Evolutionary conservation across 1,140 invertebrate species (phyloP).

Genomic region (Drosophila yakuba): DNA sequence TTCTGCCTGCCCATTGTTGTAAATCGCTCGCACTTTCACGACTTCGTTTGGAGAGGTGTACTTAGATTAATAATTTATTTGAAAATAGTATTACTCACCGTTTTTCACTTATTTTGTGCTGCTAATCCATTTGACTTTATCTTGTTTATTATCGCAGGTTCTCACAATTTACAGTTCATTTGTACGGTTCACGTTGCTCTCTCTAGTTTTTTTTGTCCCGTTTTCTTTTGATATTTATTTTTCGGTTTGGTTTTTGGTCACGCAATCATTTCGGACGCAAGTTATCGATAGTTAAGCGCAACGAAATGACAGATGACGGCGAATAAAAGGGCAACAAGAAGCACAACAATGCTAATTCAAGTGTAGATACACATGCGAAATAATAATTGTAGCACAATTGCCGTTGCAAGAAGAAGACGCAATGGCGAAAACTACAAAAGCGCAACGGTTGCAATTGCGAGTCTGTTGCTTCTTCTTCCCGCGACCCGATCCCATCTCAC

Average conservation of each 20-base stretch:
- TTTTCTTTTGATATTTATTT: conserved; percentile 23
- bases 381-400: conserved; percentile 80
- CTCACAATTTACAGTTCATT: conserved; percentile 40
- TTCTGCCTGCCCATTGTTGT: conserved; percentile 83
- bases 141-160: conserved; percentile 13
- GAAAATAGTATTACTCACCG: conserved; percentile 38
- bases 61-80: conserved; percentile 1
- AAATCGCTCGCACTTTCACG: conserved; percentile 79
- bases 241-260: conserved; percentile 38
- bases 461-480: conserved; percentile 61
- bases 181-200: conserved; percentile 11
- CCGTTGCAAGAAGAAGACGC: conserved; percentile 52
- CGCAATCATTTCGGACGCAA: conserved; percentile 49
- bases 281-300: conserved; percentile 69
- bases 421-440: conserved; percentile 63
- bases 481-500: conserved; percentile 11
- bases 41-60: conserved; percentile 12
- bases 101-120: conserved; percentile 9
- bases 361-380: conserved; percentile 80
- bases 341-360: conserved; percentile 70
- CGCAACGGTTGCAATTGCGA: conserved; percentile 63
- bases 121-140: conserved; percentile 42
- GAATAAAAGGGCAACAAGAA: conserved; percentile 55
- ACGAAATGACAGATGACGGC: conserved; percentile 62
- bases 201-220: background rate